Percentiles rank a stretch among this genome's conserved stretches.
Conservation (phyloP, 2,888 invertebrate genomes). For the Epistrophella euchroma region DNA sequence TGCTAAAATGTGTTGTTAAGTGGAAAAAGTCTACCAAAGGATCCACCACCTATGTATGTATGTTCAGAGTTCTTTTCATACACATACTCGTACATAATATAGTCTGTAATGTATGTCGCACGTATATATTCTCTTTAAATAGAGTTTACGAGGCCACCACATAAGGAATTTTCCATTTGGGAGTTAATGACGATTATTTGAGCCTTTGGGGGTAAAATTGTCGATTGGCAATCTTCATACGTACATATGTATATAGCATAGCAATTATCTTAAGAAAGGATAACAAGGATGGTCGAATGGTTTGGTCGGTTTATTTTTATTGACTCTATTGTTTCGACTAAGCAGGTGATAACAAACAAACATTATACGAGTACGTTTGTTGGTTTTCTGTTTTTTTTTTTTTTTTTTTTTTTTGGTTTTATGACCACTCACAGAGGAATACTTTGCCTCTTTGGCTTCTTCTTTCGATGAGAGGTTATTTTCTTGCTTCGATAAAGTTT, state of each 20-base stretch:
- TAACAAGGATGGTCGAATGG: conserved; percentile 32
- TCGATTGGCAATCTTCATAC: conserved; percentile 34
- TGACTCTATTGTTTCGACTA: conserved; percentile 54
- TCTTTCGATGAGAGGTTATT: background rate
- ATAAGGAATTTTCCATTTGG: conserved; percentile 30
- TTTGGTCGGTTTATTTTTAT: conserved; percentile 51
- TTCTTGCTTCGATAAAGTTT: conserved; percentile 5
- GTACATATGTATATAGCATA: no score
- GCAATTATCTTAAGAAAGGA: conserved; percentile 10
- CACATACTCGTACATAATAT: no score
- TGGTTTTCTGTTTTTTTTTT: background rate
- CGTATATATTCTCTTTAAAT: background rate
- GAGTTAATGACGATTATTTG: conserved; percentile 48
- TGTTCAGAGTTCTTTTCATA: background rate
- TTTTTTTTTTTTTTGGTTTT: conserved; percentile 9
- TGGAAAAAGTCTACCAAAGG: conserved; percentile 35
- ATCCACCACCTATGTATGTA: background rate
- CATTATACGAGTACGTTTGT: background rate
- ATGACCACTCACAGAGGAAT: background rate
- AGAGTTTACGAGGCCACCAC: conserved; percentile 14
- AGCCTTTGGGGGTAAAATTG: conserved; percentile 37
- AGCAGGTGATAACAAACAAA: conserved; percentile 48
- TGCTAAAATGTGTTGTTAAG: conserved; percentile 73
- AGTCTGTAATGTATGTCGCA: no score
- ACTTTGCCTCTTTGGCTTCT: conserved; percentile 7